A percentile compares a stretch with the other conserved stretches of the same genome.
These are phyloP conservation scores for Panzeria rudis DNA, from an alignment of 2,888 invertebrate species.

Conservation along the genomic window DNA sequence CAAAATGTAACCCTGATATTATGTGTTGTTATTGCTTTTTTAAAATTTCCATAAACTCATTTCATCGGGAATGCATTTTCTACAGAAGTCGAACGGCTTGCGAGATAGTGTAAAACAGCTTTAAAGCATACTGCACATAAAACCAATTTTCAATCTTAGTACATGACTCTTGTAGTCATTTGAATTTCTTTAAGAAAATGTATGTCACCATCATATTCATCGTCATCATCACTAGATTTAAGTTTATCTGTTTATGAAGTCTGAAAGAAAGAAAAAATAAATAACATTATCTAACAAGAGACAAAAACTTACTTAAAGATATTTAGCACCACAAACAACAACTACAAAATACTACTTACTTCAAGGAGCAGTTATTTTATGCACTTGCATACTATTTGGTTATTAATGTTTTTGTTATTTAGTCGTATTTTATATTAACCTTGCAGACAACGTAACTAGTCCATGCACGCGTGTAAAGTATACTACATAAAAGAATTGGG, in stretches of 20 bases:
- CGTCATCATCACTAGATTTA: conserved; percentile 72
- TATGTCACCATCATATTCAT: conserved; percentile 68
- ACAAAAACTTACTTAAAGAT: conserved; percentile 46
- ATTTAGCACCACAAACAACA: conserved; percentile 42
- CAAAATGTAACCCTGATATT: no score
- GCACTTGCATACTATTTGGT: conserved; percentile 60
- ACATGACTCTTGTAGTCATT: conserved; percentile 63
- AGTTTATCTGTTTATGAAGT: conserved; percentile 74
- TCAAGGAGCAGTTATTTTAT: conserved; percentile 59
- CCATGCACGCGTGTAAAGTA: no score
- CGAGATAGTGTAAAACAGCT: conserved; percentile 34
- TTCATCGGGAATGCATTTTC: no score
- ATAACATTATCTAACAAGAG: conserved; percentile 26
- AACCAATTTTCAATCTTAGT: conserved; percentile 43
- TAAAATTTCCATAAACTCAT: no score
- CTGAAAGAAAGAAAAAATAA: conserved; percentile 16
- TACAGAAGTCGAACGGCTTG: no score
- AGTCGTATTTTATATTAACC: conserved; percentile 22
- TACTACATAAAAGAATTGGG: no score
- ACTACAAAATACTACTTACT: conserved; percentile 55
- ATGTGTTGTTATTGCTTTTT: no score
- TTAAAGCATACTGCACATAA: background rate
- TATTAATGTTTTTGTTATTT: conserved; percentile 48
- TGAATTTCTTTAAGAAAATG: conserved; percentile 66
- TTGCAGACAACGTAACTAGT: no score